Evolutionary conservation across 2,113 vertebrate species (phyloP).

Genomic region (Synchiropus splendidus): DNA sequence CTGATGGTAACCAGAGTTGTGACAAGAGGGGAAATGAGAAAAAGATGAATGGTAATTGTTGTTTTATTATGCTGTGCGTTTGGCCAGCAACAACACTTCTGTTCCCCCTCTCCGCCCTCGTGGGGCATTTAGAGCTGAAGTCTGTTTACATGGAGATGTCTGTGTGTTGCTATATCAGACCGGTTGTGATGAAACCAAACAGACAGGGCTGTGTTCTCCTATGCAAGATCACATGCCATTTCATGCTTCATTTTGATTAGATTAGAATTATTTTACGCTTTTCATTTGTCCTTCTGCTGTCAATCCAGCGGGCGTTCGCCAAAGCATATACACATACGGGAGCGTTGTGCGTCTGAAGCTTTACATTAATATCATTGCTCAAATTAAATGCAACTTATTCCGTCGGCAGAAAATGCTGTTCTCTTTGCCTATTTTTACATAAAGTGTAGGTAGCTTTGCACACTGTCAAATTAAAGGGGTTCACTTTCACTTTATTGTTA

Average conservation of each 20-base stretch:
- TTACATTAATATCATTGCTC: slow-evolving; percentile 6
- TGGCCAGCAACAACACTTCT: slow-evolving; percentile 33
- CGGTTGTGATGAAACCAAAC: slow-evolving; percentile 49
- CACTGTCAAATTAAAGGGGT: too few relatives aligned
- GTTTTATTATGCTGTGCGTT: slow-evolving; percentile 42
- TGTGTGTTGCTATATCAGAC: slow-evolving; percentile 27
- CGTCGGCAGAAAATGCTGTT: too few relatives aligned
- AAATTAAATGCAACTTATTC: too few relatives aligned
- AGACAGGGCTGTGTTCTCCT: slow-evolving; percentile 25
- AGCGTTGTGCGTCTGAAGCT: too few relatives aligned
- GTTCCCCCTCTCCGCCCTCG: slow-evolving; percentile 12
- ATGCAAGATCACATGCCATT: slow-evolving; percentile 40
- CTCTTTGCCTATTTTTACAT: too few relatives aligned
- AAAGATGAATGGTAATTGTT: slow-evolving; percentile 49
- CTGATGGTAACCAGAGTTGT: slow-evolving; percentile 37
- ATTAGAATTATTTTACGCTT: slow-evolving; percentile 39
- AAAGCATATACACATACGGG: too few relatives aligned
- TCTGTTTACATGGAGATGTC: slow-evolving; percentile 38
- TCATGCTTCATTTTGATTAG: slow-evolving; percentile 62
- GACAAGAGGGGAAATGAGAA: slow-evolving; percentile 44
- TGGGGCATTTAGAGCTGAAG: slow-evolving; percentile 20
- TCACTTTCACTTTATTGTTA: too few relatives aligned
- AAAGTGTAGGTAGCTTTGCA: too few relatives aligned
- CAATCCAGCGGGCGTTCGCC: too few relatives aligned
- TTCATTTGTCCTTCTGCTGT: too few relatives aligned